phyloP scores from a whole-genome alignment of 2,113 vertebrate genomes.

The Penelope pileata region DNA sequence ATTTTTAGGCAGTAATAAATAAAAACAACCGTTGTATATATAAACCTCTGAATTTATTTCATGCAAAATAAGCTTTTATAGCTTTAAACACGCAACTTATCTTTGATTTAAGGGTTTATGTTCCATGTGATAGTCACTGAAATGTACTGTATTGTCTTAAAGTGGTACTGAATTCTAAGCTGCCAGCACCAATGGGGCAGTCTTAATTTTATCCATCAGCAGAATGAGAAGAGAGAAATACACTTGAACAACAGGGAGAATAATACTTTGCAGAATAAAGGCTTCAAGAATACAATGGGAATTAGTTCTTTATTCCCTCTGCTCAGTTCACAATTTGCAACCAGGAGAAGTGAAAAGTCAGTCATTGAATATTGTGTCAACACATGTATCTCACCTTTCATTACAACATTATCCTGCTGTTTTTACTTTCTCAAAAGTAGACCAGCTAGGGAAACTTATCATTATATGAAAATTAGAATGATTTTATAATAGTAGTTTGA shows the following conservation, averaged over 20 bases:
- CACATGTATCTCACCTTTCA: slow-evolving; percentile 54
- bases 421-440: slow-evolving; percentile 39
- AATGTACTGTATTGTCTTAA: background rate
- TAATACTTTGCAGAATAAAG: slow-evolving; percentile 31
- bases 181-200: background rate
- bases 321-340: slow-evolving; percentile 28
- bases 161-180: slow-evolving; percentile 30
- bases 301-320: background rate
- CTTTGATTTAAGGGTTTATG: slow-evolving; percentile 50
- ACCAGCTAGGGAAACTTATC: slow-evolving; percentile 26
- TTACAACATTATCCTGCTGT: slow-evolving; percentile 46
- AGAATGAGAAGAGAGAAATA: background rate
- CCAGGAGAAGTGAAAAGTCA: slow-evolving; percentile 48
- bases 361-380: slow-evolving; percentile 59
- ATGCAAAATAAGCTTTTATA: slow-evolving; percentile 2
- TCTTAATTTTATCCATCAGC: slow-evolving; percentile 60
- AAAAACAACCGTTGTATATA: background rate
- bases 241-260: background rate
- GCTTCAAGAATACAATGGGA: slow-evolving; percentile 41
- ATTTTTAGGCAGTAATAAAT: slow-evolving; percentile 7
- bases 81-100: background rate
- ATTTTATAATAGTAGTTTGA: slow-evolving; percentile 42
- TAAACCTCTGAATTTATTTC: slow-evolving; percentile 43
- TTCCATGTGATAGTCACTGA: slow-evolving; percentile 19
- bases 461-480: slow-evolving; percentile 35